phyloP scores from a whole-genome alignment of 2,113 vertebrate species.

The Misgurnus mizolepis region DNA sequence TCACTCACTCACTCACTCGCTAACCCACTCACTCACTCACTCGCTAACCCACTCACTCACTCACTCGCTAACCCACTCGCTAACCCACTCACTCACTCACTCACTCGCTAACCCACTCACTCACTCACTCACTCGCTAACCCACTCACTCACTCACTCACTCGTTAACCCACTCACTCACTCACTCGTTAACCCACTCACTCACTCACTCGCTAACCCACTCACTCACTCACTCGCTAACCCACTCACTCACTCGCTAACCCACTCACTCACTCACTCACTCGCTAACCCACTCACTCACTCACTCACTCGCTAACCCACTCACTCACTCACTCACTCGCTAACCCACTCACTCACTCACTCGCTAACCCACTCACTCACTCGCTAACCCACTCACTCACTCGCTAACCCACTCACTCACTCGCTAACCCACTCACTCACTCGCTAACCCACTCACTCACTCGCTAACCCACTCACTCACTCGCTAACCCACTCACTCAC shows the following conservation, averaged over 20 bases:
- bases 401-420: neutral
- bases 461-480: too few species aligned
- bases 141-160: neutral
- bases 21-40: too few species aligned
- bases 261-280: neutral
- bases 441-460: too few species aligned
- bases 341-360: neutral
- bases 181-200: neutral
- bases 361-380: neutral
- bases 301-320: neutral
- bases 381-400: neutral
- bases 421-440: too few species aligned
- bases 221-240: neutral
- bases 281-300: neutral
- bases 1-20: too few species aligned
- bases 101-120: too few species aligned
- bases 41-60: too few species aligned
- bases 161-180: neutral
- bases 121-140: too few species aligned
- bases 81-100: too few species aligned
- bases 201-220: too few species aligned
- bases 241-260: neutral
- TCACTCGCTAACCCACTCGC: too few species aligned
- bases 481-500: neutral
- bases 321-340: too few species aligned